Evolutionary conservation across 2,797 vertebrate species (phyloP).

Genomic region (Smutsia temminckii): DNA sequence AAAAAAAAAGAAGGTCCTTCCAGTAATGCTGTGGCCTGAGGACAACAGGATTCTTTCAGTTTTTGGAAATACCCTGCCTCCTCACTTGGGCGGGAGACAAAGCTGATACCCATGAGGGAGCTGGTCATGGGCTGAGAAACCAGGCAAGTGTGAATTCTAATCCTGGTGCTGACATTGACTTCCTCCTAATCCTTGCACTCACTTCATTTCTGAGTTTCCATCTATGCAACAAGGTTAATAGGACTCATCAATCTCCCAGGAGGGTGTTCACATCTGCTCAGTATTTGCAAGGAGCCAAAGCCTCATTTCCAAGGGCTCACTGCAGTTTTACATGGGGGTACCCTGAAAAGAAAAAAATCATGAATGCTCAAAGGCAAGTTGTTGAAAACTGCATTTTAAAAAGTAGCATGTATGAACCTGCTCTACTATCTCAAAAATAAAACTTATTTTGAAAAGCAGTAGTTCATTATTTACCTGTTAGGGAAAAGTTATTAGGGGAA

Average conservation of each 20-base stretch:
- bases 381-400: slow-evolving; percentile 52
- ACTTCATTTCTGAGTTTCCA: slow-evolving; percentile 72
- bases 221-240: slow-evolving; percentile 64
- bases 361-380: not conserved
- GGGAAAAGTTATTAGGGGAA: not conserved
- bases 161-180: slow-evolving; percentile 75
- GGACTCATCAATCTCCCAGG: slow-evolving; percentile 74
- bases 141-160: slow-evolving; percentile 79
- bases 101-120: slow-evolving; percentile 51
- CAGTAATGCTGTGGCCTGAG: slow-evolving; percentile 10
- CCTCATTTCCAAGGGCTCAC: not conserved
- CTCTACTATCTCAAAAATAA: not conserved
- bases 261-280: slow-evolving; percentile 44
- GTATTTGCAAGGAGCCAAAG: slow-evolving; percentile 45
- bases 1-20: slow-evolving; percentile 47
- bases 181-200: slow-evolving; percentile 67
- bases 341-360: slow-evolving; percentile 33
- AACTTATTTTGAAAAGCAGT: slow-evolving; percentile 33
- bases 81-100: slow-evolving; percentile 44
- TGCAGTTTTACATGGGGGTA: not conserved
- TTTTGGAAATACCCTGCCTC: slow-evolving; percentile 51
- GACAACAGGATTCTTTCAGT: slow-evolving; percentile 55
- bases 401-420: slow-evolving; percentile 15
- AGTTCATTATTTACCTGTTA: not conserved
- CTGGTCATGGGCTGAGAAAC: slow-evolving; percentile 63